Evolutionary conservation across 2,888 invertebrate species (phyloP).

Genomic region (Erebia aethiops): DNA sequence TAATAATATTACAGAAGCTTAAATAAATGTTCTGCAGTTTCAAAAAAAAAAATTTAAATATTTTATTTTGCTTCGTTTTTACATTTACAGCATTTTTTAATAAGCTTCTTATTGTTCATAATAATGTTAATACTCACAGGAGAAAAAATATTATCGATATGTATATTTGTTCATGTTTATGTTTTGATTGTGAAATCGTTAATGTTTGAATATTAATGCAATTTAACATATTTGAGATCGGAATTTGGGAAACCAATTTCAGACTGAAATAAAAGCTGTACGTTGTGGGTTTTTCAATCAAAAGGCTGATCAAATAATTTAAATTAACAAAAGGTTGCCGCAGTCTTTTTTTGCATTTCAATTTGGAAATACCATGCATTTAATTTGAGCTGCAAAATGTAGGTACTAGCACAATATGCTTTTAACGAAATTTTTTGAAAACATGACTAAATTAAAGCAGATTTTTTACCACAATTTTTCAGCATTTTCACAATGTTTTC

Average conservation of each 20-base stretch:
- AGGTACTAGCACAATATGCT: neutral
- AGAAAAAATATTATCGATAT: too few relatives aligned
- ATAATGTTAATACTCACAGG: too few relatives aligned
- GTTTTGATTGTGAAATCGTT: neutral
- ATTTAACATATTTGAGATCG: conserved; percentile 3
- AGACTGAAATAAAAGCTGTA: conserved; percentile 12
- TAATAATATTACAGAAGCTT: too few relatives aligned
- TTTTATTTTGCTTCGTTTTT: neutral
- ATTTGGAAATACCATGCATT: conserved; percentile 36
- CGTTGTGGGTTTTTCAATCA: conserved; percentile 33
- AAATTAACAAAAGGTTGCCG: conserved; percentile 34
- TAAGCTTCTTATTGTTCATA: neutral
- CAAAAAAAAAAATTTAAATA: too few relatives aligned
- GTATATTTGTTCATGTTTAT: neutral
- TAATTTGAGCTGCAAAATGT: conserved; percentile 26
- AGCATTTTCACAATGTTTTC: neutral
- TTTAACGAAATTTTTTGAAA: neutral
- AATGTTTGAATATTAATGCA: conserved; percentile 4
- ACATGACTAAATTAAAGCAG: neutral
- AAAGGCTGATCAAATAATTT: conserved; percentile 34
- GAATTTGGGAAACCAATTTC: conserved; percentile 13
- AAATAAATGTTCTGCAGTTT: too few relatives aligned
- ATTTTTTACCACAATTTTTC: neutral
- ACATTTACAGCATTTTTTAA: too few relatives aligned
- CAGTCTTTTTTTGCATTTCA: conserved; percentile 37